Base-by-base conservation (phyloP, 2,888 invertebrate species). In the Reticulitermes lucifugus region DNA sequence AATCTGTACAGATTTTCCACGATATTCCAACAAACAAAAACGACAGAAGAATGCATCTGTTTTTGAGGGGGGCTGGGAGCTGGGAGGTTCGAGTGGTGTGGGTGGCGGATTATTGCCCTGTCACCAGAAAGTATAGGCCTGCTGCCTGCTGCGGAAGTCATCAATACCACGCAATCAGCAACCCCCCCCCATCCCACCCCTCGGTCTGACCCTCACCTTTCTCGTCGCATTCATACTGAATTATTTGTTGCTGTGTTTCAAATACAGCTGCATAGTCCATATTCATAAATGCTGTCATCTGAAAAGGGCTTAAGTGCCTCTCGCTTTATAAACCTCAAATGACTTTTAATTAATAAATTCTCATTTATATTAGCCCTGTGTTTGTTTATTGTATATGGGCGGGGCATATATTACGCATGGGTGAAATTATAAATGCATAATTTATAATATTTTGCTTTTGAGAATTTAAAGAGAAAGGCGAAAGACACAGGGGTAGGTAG, bases 151-250 rank as follows among this genome's bases (percentile, higher is more conserved):
- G 84, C 79, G 84, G 84, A 84, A 84, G 84, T 84, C 84, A 84
- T 84, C 84, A 84, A 84, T 84, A 84, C 77, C 84, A 77, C 77
- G 84, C 84, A 82, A 82, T 85, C 85, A 82, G 85, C 79, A 55
- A 29, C 71, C 71, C 79, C 55, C 80, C 21, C 80, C 5, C 60
- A 14, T 35, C 79, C 59, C n/a, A 12, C 60, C 60, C 60, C 81
- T 22, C 60, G 43, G 25, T 65, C 65, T 65, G 65, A n/a, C 65
- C 65, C 65, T 81, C 81, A 43, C 81, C 73, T 79, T 51, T 59
- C 80, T 43, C 81, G 59, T 81, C 84, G 29, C 84, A 70, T 81
- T 81, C 70, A 81, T 81, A 81, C 81, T 81, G 81, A 81, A 81
- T 81, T 81, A 81, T 81, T 81, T 81, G 81, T 81, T 81, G 65